phyloP scores from a whole-genome alignment of 1,140 invertebrate genomes.

The Glomeris maerens region DNA sequence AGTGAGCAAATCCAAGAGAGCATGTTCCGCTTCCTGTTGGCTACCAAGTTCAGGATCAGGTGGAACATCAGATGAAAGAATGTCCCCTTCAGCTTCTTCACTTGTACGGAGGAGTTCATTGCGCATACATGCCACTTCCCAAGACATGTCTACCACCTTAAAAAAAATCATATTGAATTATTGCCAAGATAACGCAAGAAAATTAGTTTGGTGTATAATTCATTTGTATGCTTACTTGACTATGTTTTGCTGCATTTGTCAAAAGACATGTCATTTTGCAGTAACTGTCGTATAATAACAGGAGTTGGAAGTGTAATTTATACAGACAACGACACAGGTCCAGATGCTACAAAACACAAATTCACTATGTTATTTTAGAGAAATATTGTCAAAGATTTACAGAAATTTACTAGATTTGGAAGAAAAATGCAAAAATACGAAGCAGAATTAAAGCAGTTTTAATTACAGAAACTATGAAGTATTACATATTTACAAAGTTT shows the following conservation, averaged over 20 bases:
- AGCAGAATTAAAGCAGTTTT: neutral
- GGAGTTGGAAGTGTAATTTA: slow-evolving; percentile 83
- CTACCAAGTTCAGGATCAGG: slow-evolving; percentile 4
- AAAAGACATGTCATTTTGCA: slow-evolving; percentile 67
- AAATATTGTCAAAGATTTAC: no score
- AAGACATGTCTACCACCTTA: slow-evolving; percentile 30
- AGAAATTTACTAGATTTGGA: neutral
- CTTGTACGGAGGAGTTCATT: slow-evolving; percentile 26
- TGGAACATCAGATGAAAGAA: slow-evolving; percentile 20
- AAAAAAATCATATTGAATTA: slow-evolving; percentile 7
- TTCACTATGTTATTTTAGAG: no score
- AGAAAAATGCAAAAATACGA: neutral
- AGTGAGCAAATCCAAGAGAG: slow-evolving; percentile 10
- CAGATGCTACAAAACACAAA: slow-evolving; percentile 17
- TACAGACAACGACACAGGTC: slow-evolving; percentile 72
- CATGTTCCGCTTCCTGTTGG: slow-evolving; percentile 12
- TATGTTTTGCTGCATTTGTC: slow-evolving; percentile 33
- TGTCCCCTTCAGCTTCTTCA: slow-evolving; percentile 30
- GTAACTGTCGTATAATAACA: slow-evolving; percentile 77
- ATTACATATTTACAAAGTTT: no score
- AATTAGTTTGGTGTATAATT: neutral
- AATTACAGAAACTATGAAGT: no score
- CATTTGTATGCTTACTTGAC: slow-evolving; percentile 15
- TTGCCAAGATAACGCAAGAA: neutral
- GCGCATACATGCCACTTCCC: slow-evolving; percentile 26